A percentile compares a stretch with the other conserved stretches of the same genome.
These are phyloP conservation scores for Alethe castanea DNA, from an alignment of 2,113 vertebrate species.

Conservation along the genomic window DNA sequence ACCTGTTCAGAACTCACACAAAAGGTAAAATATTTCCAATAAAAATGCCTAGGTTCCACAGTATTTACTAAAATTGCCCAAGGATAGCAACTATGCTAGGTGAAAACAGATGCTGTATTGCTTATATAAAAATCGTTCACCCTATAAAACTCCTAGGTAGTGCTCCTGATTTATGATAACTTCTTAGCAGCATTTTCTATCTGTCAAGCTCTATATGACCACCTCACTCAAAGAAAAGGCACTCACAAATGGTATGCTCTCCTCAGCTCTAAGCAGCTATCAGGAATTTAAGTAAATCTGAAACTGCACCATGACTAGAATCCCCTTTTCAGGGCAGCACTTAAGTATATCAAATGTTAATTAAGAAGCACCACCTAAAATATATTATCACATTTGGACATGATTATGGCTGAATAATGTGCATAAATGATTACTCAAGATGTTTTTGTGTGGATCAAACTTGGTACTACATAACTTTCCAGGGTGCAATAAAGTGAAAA, in stretches of 20 bases:
- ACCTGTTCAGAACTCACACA: neutral
- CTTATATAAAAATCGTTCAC: neutral
- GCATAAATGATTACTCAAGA: neutral
- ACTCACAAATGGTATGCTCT: neutral
- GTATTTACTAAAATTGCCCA: neutral
- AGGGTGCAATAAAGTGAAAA: neutral
- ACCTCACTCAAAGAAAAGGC: neutral
- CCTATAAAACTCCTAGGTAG: neutral
- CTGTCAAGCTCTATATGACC: neutral
- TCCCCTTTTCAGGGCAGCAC: neutral
- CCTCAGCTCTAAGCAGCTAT: neutral
- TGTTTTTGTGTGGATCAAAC: neutral
- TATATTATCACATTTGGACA: neutral
- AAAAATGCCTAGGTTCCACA: neutral
- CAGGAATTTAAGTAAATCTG: neutral
- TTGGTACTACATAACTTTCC: neutral
- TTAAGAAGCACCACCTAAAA: neutral
- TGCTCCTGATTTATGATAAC: neutral
- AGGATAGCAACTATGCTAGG: neutral
- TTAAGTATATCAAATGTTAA: neutral
- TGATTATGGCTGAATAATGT: neutral
- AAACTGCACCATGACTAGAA: neutral
- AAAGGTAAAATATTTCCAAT: neutral
- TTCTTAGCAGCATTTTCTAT: neutral
- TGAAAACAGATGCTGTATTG: neutral